Evolutionary conservation across 1,140 invertebrate species (phyloP), one percentile per base, ranked within the genome.

Genomic region (Drosophila ficusphila): DNA sequence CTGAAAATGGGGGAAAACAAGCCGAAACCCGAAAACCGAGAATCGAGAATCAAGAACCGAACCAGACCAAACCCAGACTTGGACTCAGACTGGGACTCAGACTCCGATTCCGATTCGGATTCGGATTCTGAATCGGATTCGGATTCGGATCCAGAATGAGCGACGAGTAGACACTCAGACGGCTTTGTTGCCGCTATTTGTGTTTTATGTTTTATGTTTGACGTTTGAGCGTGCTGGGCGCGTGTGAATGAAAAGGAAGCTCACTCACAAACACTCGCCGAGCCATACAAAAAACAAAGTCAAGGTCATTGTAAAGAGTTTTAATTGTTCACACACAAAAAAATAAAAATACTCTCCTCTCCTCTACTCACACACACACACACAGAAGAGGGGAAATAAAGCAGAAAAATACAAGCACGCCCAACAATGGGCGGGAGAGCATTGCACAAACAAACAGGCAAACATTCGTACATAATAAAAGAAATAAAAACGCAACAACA

Each of bases 301-400:
- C 89, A 90, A 90, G 89, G 89, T 90, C 89, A 90, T 90, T 88
- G 89, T 82, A 90, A 90, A 90, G 89, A 90, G 89, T 90, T 90
- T 88, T 90, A 90, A 90, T 90, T 90, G 89, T 90, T 90, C 89
- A 75, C 62, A 86, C 68, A 89, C 70, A 54, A 68, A 77, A 64
- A 71, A 85, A 79, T 79, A 79, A 65, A 72, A 79, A 85, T 65
- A 72, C 73, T 60, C 64, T 74, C 47, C n/a, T n/a, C n/a, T n/a
- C n/a, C n/a, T n/a, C n/a, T n/a, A n/a, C n/a, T 60, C 52, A 53
- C 29, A 52, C 51, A 44, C 41, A 34, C 60, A 54, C 34, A 74
- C 51, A 69, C 61, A 61, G 21, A 19, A 19, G n/a, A 44, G 19
- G 46, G 73, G 48, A 27, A 53, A 53, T 54, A 53, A 62, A 65